Percentiles rank a stretch among this genome's conserved stretches.
phyloP scores from a whole-genome alignment of 2,888 invertebrate genomes.

The Campoplex capitator region DNA sequence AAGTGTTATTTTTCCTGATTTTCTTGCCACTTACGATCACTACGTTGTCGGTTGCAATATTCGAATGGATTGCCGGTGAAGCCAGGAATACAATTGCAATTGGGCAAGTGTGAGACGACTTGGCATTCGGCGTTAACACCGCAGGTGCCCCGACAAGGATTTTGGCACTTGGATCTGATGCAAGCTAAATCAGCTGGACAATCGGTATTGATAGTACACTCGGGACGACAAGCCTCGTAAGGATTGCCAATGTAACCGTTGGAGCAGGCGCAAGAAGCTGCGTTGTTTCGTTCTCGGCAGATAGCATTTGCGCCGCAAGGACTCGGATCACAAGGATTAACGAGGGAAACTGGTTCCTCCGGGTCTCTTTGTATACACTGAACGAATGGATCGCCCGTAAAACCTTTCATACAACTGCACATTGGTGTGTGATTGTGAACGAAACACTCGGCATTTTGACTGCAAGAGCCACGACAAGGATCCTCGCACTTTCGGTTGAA shows the following conservation, averaged over 20 bases:
- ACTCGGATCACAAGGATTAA: constrained; percentile 89
- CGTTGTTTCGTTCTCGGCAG: constrained; percentile 89
- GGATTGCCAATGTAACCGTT: constrained; percentile 90
- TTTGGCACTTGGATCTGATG: constrained; percentile 84
- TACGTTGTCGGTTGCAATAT: constrained; percentile 85
- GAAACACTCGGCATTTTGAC: constrained; percentile 87
- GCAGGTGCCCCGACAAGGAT: constrained; percentile 85
- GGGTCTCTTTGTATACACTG: constrained; percentile 86
- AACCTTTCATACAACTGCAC: constrained; percentile 89
- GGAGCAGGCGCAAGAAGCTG: constrained; percentile 91
- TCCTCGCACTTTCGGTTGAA: constrained; percentile 84
- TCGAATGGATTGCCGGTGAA: constrained; percentile 89
- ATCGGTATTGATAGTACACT: constrained; percentile 84
- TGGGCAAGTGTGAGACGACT: constrained; percentile 92
- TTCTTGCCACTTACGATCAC: constrained; percentile 42
- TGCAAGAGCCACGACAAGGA: constrained; percentile 85
- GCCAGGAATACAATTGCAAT: constrained; percentile 89
- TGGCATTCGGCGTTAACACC: constrained; percentile 88
- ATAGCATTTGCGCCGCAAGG: constrained; percentile 92
- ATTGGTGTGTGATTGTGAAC: constrained; percentile 91
- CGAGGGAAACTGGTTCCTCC: constrained; percentile 81
- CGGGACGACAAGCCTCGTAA: constrained; percentile 85
- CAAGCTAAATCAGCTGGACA: constrained; percentile 85
- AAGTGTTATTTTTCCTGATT: background rate
- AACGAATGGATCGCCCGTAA: constrained; percentile 91